Base-by-base conservation (phyloP, 2,113 vertebrate genomes). In the Ammodytes marinus region DNA sequence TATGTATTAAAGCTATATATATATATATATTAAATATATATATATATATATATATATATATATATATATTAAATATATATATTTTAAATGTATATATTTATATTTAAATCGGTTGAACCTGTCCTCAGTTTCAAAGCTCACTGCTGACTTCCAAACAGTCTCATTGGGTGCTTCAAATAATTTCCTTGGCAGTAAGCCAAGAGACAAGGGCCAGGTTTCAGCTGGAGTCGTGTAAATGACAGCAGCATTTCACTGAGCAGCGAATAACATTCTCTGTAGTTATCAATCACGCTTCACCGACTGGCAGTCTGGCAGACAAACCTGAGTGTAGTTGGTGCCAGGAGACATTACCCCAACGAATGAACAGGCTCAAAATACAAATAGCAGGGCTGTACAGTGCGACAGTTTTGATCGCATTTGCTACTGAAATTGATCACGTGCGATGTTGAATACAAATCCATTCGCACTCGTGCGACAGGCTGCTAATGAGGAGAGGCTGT, bases 261-360 rank as follows among this genome's bases (percentile, higher is more conserved):
- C 2, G 5, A 54, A 67, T 46, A 40, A 35, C 46, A 40, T n/a
- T 77, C n/a, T 66, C 46, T 53, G 19, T 54, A 46, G 17, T 72
- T 40, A 73, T 83, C 68, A 47, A 60, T 77, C 74, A 13, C 1
- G 11, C 27, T 17, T 42, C n/a, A 19, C 39, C 35, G 59, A 50
- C 63, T 68, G 69, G 61, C 78, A 64, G 35, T 35, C 42, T 47
- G 72, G 57, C 50, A 17, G 35, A 69, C 40, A 53, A 12, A 17
- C 37, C n/a, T 64, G 42, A 60, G 39, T 2, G 53, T 6, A 8
- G 9, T 11, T 19, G 55, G 40, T 53, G 68, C 60, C 61, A 73
- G 42, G 4, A 49, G 52, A 71, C 66, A 45, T 12, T 19, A 46
- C 17, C 37, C 11, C 10, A 66, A 43, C 57, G n/a, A 60, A 59